phyloP scores from a whole-genome alignment of 2,888 invertebrate species.

The Apocheima hispidaria region DNA sequence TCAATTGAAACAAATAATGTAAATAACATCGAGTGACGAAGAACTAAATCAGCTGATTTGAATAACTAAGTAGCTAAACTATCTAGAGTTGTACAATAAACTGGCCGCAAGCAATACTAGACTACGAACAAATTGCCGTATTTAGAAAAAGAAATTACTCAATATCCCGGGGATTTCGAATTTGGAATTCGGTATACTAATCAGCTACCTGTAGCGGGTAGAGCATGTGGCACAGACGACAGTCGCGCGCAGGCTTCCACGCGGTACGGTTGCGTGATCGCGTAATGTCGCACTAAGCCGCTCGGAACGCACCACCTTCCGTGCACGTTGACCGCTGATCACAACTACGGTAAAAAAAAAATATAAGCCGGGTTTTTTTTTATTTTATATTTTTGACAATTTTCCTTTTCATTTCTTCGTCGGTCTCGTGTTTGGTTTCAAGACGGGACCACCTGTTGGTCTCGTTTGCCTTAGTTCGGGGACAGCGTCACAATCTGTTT shows the following conservation, averaged over 20 bases:
- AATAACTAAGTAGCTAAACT: constrained; percentile 9
- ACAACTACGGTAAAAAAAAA: constrained; percentile 48
- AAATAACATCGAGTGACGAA: background rate
- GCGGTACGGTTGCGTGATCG: constrained; percentile 74
- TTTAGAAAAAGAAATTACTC: constrained; percentile 50
- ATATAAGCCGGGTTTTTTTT: constrained; percentile 44
- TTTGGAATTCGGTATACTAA: constrained; percentile 67
- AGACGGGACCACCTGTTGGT: constrained; percentile 78
- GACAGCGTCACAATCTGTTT: constrained; percentile 82
- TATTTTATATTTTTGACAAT: constrained; percentile 31
- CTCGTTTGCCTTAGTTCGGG: constrained; percentile 74
- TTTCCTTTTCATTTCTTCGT: constrained; percentile 15
- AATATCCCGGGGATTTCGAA: constrained; percentile 64
- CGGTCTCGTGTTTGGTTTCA: constrained; percentile 25
- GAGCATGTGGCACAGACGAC: constrained; percentile 69
- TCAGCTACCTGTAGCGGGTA: constrained; percentile 80
- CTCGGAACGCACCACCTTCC: constrained; percentile 63
- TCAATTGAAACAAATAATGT: background rate
- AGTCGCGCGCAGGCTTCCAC: constrained; percentile 84
- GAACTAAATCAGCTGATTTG: constrained; percentile 15
- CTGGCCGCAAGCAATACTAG: constrained; percentile 35
- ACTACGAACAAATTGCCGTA: constrained; percentile 31
- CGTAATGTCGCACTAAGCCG: constrained; percentile 63
- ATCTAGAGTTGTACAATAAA: constrained; percentile 5
- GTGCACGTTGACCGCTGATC: constrained; percentile 53